Evolutionary conservation across 2,888 invertebrate genomes (phyloP).

Genomic region (Julus scanicus): DNA sequence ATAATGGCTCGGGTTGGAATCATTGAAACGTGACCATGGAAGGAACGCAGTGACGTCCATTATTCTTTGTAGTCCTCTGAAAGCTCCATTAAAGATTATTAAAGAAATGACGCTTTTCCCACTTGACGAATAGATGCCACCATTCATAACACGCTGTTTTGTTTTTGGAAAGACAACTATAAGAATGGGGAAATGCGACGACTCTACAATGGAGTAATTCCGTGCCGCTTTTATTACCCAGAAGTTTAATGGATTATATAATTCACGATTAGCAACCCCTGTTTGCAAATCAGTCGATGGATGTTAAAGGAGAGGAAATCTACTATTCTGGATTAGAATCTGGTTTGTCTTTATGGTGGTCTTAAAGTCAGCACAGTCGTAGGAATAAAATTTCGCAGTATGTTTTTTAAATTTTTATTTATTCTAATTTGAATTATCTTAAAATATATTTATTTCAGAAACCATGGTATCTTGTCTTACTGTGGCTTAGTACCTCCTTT

Average conservation of each 20-base stretch:
- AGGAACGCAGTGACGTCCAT: background rate
- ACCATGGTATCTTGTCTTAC: too few species aligned
- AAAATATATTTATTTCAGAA: too few species aligned
- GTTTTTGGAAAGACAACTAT: background rate
- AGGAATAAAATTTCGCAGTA: too few species aligned
- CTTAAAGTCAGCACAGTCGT: too few species aligned
- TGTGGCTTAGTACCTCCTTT: too few species aligned
- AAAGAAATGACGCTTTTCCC: constrained; percentile 7
- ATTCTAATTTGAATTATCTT: too few species aligned
- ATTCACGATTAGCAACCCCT: background rate
- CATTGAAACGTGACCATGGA: constrained; percentile 19
- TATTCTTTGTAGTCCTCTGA: background rate
- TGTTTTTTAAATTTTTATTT: too few species aligned
- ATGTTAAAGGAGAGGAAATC: background rate
- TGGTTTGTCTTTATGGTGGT: too few species aligned
- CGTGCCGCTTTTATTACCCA: constrained; percentile 10
- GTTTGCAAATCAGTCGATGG: background rate
- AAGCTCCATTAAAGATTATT: constrained; percentile 11
- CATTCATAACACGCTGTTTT: background rate
- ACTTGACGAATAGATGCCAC: constrained; percentile 19
- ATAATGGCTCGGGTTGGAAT: background rate
- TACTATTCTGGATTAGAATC: too few species aligned
- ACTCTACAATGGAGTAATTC: background rate
- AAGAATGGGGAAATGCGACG: background rate
- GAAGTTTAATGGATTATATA: background rate